These are phyloP conservation scores for Pollenia angustigena DNA, from an alignment of 2,888 invertebrate genomes.

Conservation along the genomic window DNA sequence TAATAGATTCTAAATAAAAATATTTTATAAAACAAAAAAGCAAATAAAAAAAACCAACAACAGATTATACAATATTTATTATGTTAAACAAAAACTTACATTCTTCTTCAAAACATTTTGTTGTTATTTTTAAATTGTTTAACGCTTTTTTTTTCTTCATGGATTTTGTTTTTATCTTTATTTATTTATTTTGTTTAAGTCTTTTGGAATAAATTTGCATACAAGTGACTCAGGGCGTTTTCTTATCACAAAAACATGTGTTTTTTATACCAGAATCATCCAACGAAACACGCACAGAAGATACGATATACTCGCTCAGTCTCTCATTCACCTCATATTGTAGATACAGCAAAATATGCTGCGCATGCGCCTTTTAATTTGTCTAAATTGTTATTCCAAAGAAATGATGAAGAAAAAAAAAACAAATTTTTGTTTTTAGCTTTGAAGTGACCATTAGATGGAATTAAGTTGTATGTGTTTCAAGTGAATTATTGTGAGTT, in stretches of 20 bases:
- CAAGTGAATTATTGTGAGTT: too few relatives aligned
- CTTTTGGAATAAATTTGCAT: constrained; percentile 49
- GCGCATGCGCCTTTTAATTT: constrained; percentile 39
- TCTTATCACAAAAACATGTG: constrained; percentile 44
- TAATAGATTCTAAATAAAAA: constrained; percentile 64
- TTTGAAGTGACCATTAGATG: constrained; percentile 14
- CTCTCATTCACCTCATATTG: too few relatives aligned
- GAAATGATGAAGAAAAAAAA: background rate
- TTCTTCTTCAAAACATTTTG: constrained; percentile 62
- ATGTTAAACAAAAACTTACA: constrained; percentile 75
- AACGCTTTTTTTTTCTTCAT: constrained; percentile 29
- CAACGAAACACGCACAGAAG: background rate
- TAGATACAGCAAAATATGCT: constrained; percentile 28
- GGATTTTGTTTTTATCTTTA: constrained; percentile 29
- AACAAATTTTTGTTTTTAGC: background rate
- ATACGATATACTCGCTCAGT: background rate
- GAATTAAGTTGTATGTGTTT: background rate
- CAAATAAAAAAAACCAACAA: constrained; percentile 25
- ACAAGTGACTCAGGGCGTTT: constrained; percentile 42
- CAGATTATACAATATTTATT: constrained; percentile 43
- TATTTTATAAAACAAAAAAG: constrained; percentile 33
- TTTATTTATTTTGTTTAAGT: constrained; percentile 44
- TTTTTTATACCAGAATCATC: background rate
- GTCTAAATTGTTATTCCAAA: background rate
- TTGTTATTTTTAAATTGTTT: constrained; percentile 24